These are phyloP conservation scores for Grammomys dolichurus DNA, from an alignment of 2,113 vertebrate genomes.

Conservation along the genomic window DNA sequence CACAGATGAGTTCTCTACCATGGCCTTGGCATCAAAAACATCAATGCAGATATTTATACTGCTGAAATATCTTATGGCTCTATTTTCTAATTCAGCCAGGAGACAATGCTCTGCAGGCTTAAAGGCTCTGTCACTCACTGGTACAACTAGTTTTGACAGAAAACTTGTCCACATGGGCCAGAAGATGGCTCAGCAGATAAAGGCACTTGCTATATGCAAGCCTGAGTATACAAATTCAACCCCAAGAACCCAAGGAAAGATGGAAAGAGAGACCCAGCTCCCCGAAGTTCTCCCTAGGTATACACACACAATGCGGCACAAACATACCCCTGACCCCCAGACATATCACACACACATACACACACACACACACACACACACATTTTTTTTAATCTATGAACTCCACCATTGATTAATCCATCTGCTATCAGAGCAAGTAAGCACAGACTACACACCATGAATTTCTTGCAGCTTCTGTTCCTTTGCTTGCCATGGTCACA, in stretches of 20 bases:
- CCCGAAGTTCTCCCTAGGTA: neutral
- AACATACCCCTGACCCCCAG: neutral
- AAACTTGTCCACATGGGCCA: neutral
- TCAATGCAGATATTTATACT: neutral
- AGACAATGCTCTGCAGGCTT: neutral
- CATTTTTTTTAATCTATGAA: no score
- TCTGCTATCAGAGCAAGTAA: neutral
- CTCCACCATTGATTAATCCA: neutral
- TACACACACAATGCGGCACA: neutral
- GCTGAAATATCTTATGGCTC: neutral
- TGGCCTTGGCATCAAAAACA: neutral
- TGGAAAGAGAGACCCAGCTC: neutral
- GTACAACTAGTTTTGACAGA: slow-evolving; percentile 20
- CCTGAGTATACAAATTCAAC: neutral
- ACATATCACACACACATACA: neutral
- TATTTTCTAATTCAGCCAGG: slow-evolving; percentile 29
- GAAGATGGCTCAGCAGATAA: neutral
- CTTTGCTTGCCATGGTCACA: neutral
- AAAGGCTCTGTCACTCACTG: neutral
- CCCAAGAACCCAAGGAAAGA: neutral
- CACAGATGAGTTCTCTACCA: neutral
- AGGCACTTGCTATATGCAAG: neutral
- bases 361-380: neutral
- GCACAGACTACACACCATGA: no score
- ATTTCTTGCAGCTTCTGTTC: neutral